phyloP scores from a whole-genome alignment of 1,140 invertebrate genomes.

The Chironomus striatipennis region DNA sequence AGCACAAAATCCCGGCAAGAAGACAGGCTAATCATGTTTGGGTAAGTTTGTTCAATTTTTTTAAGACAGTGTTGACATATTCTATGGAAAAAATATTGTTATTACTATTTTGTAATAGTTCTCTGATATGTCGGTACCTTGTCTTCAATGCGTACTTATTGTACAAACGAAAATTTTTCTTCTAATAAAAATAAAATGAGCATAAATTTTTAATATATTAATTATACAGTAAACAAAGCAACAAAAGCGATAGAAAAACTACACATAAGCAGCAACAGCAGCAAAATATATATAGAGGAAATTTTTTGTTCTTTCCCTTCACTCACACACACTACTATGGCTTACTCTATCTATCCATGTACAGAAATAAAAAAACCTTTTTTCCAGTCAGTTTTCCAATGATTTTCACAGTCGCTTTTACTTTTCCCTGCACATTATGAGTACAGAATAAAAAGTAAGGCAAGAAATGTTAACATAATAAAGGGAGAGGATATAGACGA shows the following conservation, averaged over 20 bases:
- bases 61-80: neutral
- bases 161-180: neutral
- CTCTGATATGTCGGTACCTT: too few relatives aligned
- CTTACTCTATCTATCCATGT: neutral
- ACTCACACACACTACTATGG: neutral
- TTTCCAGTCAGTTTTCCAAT: conserved; percentile 7
- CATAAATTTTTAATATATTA: conserved; percentile 22
- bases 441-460: too few relatives aligned
- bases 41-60: conserved; percentile 10
- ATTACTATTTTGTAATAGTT: neutral
- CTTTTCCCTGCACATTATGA: neutral
- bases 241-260: neutral
- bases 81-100: neutral
- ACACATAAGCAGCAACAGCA: too few relatives aligned
- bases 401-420: neutral
- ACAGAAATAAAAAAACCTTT: neutral
- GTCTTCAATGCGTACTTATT: too few relatives aligned
- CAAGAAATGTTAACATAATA: too few relatives aligned
- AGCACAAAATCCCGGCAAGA: conserved; percentile 11
- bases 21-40: conserved; percentile 19
- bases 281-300: neutral
- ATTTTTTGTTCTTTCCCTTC: neutral
- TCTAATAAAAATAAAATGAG: neutral
- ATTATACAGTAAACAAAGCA: conserved; percentile 22
- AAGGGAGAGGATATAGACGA: too few relatives aligned